Evolutionary conservation across 2,888 invertebrate species (phyloP).

Genomic region (Agrotis segetum): DNA sequence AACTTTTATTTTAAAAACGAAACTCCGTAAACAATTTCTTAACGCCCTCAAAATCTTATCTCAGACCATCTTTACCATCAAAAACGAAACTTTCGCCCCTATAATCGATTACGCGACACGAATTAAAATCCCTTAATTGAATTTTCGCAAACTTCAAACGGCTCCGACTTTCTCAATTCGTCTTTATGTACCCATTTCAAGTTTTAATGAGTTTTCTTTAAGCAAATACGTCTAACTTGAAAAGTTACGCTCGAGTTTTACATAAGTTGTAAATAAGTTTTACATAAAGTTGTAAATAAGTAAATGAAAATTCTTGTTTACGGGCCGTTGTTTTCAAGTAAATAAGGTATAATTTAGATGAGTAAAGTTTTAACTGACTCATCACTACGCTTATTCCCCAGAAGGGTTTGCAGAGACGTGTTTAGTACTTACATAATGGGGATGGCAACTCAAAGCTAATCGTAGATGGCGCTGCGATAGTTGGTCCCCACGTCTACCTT

Average conservation of each 20-base stretch:
- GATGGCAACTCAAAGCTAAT: too few relatives aligned
- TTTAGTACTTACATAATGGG: not conserved
- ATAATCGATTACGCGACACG: constrained; percentile 49
- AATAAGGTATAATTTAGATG: constrained; percentile 27
- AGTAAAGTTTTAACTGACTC: constrained; percentile 24
- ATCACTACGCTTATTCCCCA: not conserved
- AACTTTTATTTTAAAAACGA: too few relatives aligned
- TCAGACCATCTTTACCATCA: not conserved
- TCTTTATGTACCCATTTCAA: constrained; percentile 55
- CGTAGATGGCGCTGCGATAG: too few relatives aligned
- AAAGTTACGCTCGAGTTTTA: constrained; percentile 46
- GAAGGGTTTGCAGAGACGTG: not conserved
- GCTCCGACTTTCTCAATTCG: constrained; percentile 41
- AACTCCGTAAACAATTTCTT: too few relatives aligned
- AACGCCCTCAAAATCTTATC: not conserved
- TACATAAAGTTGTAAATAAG: constrained; percentile 44
- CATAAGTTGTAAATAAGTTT: constrained; percentile 50
- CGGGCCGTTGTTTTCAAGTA: constrained; percentile 33
- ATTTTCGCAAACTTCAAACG: constrained; percentile 67
- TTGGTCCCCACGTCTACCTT: too few relatives aligned
- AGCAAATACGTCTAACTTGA: constrained; percentile 57
- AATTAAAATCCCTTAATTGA: constrained; percentile 65
- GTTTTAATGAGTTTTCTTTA: constrained; percentile 73
- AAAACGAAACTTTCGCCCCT: constrained; percentile 6
- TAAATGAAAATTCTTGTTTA: constrained; percentile 63